phyloP scores from a whole-genome alignment of 1,140 invertebrate genomes.

The Macrobrachium nipponense region DNA sequence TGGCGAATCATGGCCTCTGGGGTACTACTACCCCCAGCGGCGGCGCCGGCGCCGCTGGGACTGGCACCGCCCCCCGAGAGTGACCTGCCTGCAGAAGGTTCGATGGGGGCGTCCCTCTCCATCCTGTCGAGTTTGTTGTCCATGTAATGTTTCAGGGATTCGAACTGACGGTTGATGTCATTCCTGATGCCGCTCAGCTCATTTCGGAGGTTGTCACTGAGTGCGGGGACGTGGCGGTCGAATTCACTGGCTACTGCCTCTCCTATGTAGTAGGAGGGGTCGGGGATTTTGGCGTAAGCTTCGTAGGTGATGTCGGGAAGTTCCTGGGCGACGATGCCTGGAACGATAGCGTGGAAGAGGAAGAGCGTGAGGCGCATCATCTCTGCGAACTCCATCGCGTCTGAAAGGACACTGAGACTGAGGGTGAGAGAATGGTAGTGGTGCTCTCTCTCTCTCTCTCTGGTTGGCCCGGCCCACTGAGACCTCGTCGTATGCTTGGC shows the following conservation, averaged over 20 bases:
- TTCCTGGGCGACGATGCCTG: background rate
- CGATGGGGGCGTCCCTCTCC: conserved; percentile 41
- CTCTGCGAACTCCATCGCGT: too few species aligned
- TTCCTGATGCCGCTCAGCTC: conserved; percentile 41
- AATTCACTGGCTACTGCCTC: conserved; percentile 48
- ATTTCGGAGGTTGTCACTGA: conserved; percentile 43
- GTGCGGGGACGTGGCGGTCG: conserved; percentile 45
- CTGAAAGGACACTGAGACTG: too few species aligned
- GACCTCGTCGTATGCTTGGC: too few species aligned
- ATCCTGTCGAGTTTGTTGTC: conserved; percentile 48
- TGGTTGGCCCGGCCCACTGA: too few species aligned
- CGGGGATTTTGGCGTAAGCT: background rate
- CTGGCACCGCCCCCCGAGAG: background rate
- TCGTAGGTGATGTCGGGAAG: background rate
- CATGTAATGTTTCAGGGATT: conserved; percentile 54
- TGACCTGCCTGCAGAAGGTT: too few species aligned
- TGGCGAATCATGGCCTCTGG: conserved; percentile 42
- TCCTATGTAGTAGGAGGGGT: conserved; percentile 12
- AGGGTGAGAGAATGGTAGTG: too few species aligned
- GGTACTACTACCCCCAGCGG: too few species aligned
- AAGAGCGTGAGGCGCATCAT: background rate
- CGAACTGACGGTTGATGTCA: conserved; percentile 50
- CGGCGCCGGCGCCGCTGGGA: background rate
- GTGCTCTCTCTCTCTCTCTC: too few species aligned
- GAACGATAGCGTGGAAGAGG: background rate